Conservation (phyloP, 1,140 invertebrate species). For the Agrilus planipennis region DNA sequence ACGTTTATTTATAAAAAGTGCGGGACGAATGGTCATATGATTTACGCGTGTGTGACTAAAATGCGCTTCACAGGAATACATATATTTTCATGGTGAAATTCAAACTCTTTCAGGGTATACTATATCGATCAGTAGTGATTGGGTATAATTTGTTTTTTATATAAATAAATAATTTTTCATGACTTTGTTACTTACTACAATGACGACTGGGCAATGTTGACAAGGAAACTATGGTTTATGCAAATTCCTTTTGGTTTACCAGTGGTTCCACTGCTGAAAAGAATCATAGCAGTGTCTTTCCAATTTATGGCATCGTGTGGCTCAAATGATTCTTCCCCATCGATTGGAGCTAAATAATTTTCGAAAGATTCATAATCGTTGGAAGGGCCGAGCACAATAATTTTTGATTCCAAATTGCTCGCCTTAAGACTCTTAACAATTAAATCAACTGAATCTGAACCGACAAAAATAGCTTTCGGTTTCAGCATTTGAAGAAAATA, state of each 20-base stretch:
- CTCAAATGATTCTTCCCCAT: constrained; percentile 1
- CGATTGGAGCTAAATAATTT: constrained; percentile 4
- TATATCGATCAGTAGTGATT: too few relatives aligned
- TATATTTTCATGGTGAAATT: too few relatives aligned
- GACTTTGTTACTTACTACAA: too few relatives aligned
- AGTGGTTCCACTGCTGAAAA: constrained; percentile 58
- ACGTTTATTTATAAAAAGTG: too few relatives aligned
- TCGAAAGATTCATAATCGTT: not conserved
- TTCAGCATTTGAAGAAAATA: constrained; percentile 6
- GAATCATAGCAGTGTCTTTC: constrained; percentile 30
- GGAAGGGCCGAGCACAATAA: constrained; percentile 9
- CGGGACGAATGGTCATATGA: too few relatives aligned
- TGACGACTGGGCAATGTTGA: too few relatives aligned
- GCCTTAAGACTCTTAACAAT: constrained; percentile 3
- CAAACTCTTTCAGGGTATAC: too few relatives aligned
- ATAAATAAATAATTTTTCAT: too few relatives aligned
- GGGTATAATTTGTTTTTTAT: too few relatives aligned
- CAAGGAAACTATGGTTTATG: too few relatives aligned
- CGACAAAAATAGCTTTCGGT: constrained; percentile 9
- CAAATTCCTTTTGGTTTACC: constrained; percentile 65
- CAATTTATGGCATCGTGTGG: constrained; percentile 13
- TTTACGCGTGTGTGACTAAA: too few relatives aligned
- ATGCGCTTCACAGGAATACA: too few relatives aligned
- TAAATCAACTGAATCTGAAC: not conserved
- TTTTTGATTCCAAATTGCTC: not conserved